phyloP scores from a whole-genome alignment of 2,888 invertebrate genomes.

The Lypha dubia region DNA sequence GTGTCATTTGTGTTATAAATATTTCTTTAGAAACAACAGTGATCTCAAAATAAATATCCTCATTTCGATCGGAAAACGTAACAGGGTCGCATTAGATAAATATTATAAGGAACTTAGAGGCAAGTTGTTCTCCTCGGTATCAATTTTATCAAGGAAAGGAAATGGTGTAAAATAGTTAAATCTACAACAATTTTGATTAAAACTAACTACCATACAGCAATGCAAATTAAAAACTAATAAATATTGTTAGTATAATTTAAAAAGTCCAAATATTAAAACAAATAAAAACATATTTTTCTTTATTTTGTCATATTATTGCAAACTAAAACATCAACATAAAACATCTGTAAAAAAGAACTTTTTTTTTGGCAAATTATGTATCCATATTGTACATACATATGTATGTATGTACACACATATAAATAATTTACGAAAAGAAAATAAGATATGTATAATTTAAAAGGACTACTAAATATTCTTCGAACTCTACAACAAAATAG shows the following conservation, averaged over 20 bases:
- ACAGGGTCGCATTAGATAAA: too few species aligned
- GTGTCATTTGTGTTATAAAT: too few species aligned
- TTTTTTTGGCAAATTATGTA: background rate
- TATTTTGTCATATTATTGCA: background rate
- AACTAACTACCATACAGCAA: background rate
- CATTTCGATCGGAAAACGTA: too few species aligned
- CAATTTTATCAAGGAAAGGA: too few species aligned
- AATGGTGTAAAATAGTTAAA: slow-evolving; percentile 21
- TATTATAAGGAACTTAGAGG: too few species aligned
- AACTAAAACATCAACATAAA: slow-evolving; percentile 5
- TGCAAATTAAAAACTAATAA: slow-evolving; percentile 2
- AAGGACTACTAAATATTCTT: background rate
- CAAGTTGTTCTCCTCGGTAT: too few species aligned
- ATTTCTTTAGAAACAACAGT: too few species aligned
- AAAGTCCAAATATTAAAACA: slow-evolving; percentile 36
- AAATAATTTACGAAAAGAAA: background rate
- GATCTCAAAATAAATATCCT: too few species aligned
- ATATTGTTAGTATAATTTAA: slow-evolving; percentile 31
- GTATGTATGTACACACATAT: background rate
- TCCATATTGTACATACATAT: too few species aligned
- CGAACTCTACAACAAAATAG: slow-evolving; percentile 1
- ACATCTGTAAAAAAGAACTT: background rate
- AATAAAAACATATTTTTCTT: slow-evolving; percentile 34
- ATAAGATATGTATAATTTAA: background rate
- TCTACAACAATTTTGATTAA: background rate